Base-by-base conservation (phyloP, 92 coral and sea anemone genomes). In the Metridium senile region DNA sequence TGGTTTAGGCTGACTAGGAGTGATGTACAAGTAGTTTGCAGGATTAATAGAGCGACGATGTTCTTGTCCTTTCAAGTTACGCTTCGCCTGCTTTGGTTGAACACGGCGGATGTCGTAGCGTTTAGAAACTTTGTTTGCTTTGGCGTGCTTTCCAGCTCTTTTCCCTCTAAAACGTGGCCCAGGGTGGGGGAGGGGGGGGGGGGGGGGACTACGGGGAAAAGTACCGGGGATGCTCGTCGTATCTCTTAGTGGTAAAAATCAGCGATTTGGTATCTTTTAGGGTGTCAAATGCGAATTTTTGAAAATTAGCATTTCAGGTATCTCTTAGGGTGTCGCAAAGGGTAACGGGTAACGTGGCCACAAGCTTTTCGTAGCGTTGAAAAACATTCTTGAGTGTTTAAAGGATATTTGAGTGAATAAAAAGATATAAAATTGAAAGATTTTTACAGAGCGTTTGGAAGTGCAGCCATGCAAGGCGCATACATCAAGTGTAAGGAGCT, bases 401-500 rank as follows among this genome's bases (percentile, higher is more conserved):
- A 45, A 45, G 16, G 16, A 45, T 45, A 45, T 45, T 45, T 7
- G 16, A 45, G 51, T 45, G 51, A 45, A 45, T n/a, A n/a, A 45
- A 45, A 45, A 45, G 51, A 45, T 45, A 45, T 45, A 45, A 45
- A 45, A 45, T 45, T 45, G 7, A 45, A 45, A 45, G 51, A 45
- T 45, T 45, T 45, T n/a, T 45, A 16, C 9, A 45, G 51, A 45
- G 51, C 51, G 51, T 45, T 45, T 45, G 16, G 16, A 45, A 45
- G 51, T 45, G 51, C 51, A 45, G 51, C 51, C 51, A 45, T 45
- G 51, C 51, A 45, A 45, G 51, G 51, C 51, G 51, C 51, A 45
- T 45, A 45, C 51, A 45, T n/a, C n/a, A n/a, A n/a, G n/a, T n/a
- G n/a, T n/a, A n/a, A n/a, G n/a, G n/a, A n/a, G n/a, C n/a, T n/a